phyloP scores from a whole-genome alignment of 2,113 vertebrate genomes.

The Tragelaphus strepsiceros region DNA sequence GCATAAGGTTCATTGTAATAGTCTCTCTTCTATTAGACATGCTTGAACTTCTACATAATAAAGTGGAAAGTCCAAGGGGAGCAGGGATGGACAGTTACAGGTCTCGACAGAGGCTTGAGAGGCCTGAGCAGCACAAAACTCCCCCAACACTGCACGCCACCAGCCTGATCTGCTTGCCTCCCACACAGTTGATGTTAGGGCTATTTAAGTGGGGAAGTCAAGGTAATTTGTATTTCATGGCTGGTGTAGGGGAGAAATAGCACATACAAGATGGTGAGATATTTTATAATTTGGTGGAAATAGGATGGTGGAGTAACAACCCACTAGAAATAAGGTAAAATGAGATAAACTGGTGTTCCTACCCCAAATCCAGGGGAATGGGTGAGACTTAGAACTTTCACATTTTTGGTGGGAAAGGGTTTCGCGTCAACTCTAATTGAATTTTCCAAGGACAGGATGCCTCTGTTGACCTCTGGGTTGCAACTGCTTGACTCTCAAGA shows the following conservation, averaged over 20 bases:
- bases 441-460: neutral
- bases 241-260: neutral
- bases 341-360: neutral
- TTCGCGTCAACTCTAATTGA: neutral
- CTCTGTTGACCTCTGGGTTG: neutral
- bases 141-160: accelerated
- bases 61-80: neutral
- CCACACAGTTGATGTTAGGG: neutral
- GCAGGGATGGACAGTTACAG: neutral
- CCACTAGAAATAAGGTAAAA: neutral
- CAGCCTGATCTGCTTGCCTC: neutral
- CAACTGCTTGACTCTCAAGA: neutral
- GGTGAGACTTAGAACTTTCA: neutral
- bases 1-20: neutral
- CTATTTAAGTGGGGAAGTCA: neutral
- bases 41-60: neutral
- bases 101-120: neutral
- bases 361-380: neutral
- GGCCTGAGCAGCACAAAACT: neutral
- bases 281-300: neutral
- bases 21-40: neutral
- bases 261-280: neutral
- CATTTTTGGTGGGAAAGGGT: neutral
- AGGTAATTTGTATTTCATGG: neutral
- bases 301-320: neutral